phyloP scores from a whole-genome alignment of 2,888 invertebrate species.

The Caenorhabditis doughertyi region DNA sequence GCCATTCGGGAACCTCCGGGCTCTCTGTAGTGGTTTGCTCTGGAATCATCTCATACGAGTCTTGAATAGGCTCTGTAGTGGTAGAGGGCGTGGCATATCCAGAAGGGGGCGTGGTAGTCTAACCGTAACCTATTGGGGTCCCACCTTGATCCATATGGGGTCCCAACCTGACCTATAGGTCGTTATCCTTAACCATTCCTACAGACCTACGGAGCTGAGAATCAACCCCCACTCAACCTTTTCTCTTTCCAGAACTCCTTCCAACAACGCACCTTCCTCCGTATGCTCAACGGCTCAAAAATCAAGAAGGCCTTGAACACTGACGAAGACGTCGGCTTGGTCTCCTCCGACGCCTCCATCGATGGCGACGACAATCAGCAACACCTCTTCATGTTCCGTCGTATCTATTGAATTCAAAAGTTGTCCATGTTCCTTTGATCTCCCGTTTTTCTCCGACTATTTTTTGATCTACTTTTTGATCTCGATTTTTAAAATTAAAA shows the following conservation, averaged over 20 bases:
- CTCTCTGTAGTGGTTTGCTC: not conserved
- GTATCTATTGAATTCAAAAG: conserved; percentile 19
- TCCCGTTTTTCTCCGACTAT: not conserved
- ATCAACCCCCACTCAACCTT: too few relatives aligned
- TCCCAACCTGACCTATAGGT: too few relatives aligned
- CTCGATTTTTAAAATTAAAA: not conserved
- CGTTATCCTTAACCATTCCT: too few relatives aligned
- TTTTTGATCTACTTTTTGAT: not conserved
- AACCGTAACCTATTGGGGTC: too few relatives aligned
- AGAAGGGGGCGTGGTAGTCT: conserved; percentile 11
- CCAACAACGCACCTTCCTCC: conserved; percentile 52
- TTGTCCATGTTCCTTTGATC: not conserved
- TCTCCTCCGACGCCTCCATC: not conserved
- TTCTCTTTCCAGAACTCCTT: conserved; percentile 41
- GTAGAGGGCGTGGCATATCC: conserved; percentile 13
- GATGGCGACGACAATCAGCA: not conserved
- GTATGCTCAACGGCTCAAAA: conserved; percentile 57
- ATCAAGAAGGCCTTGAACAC: conserved; percentile 45
- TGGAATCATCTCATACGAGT: not conserved
- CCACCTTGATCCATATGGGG: too few relatives aligned
- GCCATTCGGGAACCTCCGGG: not conserved
- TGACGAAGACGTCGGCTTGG: not conserved
- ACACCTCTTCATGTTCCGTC: conserved; percentile 44
- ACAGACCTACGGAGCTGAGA: too few relatives aligned
- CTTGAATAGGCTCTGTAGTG: too few relatives aligned